Percentiles rank a stretch among this genome's conserved stretches.
Conservation (phyloP, 2,113 vertebrate species). For the Chauna torquata region DNA sequence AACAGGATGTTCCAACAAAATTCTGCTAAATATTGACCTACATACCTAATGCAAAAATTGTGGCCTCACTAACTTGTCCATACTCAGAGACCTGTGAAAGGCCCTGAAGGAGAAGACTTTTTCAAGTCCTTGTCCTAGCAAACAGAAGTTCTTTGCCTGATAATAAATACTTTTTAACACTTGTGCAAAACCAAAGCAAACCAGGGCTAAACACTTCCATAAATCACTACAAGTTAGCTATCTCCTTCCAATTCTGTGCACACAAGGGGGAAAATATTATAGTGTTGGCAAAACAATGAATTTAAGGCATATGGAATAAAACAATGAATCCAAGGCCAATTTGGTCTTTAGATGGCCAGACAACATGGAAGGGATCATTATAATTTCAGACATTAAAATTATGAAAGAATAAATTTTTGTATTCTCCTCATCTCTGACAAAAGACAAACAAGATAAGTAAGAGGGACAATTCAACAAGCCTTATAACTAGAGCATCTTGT, state of each 20-base stretch:
- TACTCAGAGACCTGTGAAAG: not conserved
- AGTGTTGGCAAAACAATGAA: not conserved
- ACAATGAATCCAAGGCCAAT: not conserved
- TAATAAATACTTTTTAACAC: not conserved
- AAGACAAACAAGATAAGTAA: not conserved
- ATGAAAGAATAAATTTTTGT: not conserved
- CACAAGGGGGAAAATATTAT: not conserved
- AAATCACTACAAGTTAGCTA: not conserved
- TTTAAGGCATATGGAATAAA: not conserved
- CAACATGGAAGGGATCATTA: not conserved
- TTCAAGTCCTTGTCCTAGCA: not conserved
- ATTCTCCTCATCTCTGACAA: not conserved
- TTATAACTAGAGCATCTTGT: not conserved
- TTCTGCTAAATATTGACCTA: conserved; percentile 26
- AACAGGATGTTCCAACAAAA: conserved; percentile 36
- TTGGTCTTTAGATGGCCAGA: not conserved
- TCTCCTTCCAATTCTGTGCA: not conserved
- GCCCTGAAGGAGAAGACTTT: not conserved
- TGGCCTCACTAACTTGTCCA: not conserved
- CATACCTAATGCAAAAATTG: not conserved
- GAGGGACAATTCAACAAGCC: not conserved
- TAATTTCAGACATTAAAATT: not conserved
- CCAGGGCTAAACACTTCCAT: not conserved
- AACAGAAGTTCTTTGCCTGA: not conserved
- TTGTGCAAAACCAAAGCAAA: conserved; percentile 12